Conservation (phyloP, 1,140 invertebrate genomes). For the Meloidogyne chitwoodi region DNA sequence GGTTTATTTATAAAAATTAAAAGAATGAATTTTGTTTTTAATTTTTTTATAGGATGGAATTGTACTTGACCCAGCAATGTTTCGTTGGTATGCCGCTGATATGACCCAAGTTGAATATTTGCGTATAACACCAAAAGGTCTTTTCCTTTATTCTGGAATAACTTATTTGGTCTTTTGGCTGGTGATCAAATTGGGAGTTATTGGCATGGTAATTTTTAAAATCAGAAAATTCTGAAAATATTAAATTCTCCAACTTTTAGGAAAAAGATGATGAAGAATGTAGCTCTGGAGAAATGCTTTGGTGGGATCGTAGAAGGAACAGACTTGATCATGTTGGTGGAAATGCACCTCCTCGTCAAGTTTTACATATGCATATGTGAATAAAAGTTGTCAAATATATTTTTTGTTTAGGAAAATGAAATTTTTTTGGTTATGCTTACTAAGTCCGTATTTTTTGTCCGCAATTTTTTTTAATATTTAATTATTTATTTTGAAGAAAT, state of each 20-base stretch:
- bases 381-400: not conserved
- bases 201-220: slow-evolving; percentile 26
- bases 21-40: too few species aligned
- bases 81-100: slow-evolving; percentile 59
- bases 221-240: not conserved
- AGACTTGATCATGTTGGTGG: slow-evolving; percentile 40
- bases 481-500: too few species aligned
- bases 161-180: slow-evolving; percentile 45
- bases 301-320: slow-evolving; percentile 55
- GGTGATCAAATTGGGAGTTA: slow-evolving; percentile 43
- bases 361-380: slow-evolving; percentile 20
- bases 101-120: slow-evolving; percentile 58
- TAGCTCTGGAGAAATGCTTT: slow-evolving; percentile 49
- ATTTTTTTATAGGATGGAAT: slow-evolving; percentile 39
- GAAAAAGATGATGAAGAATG: slow-evolving; percentile 48
- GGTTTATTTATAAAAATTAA: slow-evolving; percentile 30
- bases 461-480: too few species aligned
- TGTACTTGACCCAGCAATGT: slow-evolving; percentile 58
- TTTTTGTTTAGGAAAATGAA: not conserved
- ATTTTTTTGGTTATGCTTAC: not conserved
- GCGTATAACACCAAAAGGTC: slow-evolving; percentile 48
- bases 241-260: slow-evolving; percentile 20
- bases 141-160: slow-evolving; percentile 52
- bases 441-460: too few species aligned
- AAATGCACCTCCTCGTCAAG: slow-evolving; percentile 31